A percentile compares a stretch with the other conserved stretches of the same genome.
Evolutionary conservation across 2,888 invertebrate genomes (phyloP).

Genomic region (Pediacus dermestoides): DNA sequence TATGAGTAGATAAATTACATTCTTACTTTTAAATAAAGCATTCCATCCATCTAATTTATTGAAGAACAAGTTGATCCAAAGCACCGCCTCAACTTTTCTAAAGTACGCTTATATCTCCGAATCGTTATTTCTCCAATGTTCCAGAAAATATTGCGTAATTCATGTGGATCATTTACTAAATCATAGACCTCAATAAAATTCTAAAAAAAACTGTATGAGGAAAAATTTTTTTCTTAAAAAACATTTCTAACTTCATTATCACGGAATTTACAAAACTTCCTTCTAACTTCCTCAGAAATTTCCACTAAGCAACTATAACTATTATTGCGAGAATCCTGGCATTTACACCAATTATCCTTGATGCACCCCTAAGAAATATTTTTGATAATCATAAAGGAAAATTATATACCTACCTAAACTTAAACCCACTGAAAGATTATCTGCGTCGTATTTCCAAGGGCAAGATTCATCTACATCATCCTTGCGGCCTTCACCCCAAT

Average conservation of each 20-base stretch:
- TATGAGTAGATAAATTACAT: too few relatives aligned
- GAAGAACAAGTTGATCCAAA: too few relatives aligned
- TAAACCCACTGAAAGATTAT: constrained; percentile 59
- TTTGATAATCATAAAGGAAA: not conserved
- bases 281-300: constrained; percentile 54
- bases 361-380: constrained; percentile 59
- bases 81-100: constrained; percentile 22
- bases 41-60: too few relatives aligned
- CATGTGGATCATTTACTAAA: constrained; percentile 65
- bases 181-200: constrained; percentile 76
- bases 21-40: too few relatives aligned
- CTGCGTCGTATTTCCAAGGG: constrained; percentile 58
- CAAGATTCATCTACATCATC: constrained; percentile 59
- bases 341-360: constrained; percentile 70
- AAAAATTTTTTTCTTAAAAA: constrained; percentile 9
- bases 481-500: constrained; percentile 71
- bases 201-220: constrained; percentile 46
- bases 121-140: constrained; percentile 17
- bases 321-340: constrained; percentile 81
- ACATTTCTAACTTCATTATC: constrained; percentile 52
- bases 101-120: constrained; percentile 17
- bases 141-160: constrained; percentile 62
- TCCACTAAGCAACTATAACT: constrained; percentile 76
- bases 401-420: not conserved
- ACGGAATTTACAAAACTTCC: constrained; percentile 63